These are phyloP conservation scores for Uromys caudimaculatus DNA, from an alignment of 2,797 vertebrate species.

Conservation along the genomic window DNA sequence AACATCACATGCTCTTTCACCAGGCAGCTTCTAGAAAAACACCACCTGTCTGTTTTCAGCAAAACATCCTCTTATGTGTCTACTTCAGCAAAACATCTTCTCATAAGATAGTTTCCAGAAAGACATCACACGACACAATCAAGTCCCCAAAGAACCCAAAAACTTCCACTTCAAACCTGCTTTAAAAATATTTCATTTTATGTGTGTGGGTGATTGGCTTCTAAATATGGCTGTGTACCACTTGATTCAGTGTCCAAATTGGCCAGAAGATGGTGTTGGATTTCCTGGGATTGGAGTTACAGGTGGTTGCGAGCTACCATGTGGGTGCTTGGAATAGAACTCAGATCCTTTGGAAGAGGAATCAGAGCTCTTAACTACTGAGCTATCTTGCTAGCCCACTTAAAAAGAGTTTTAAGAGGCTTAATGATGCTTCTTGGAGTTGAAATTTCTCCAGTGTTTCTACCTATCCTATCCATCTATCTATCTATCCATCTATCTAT, in stretches of 20 bases:
- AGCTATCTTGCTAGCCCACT: background rate
- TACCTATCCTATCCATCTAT: background rate
- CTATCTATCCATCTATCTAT: no score
- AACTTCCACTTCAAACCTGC: background rate
- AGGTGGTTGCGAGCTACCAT: background rate
- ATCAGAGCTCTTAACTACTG: background rate
- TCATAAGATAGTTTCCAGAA: no score
- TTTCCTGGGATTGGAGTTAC: background rate
- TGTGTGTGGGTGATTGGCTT: background rate
- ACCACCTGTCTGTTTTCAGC: no score
- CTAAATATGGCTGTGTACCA: background rate
- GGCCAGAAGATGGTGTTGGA: background rate
- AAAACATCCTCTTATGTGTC: no score
- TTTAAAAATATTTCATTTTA: background rate
- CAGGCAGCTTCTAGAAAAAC: no score
- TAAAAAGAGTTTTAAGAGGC: conserved; percentile 24
- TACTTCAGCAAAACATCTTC: no score
- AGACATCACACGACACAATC: background rate
- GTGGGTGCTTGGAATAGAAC: background rate
- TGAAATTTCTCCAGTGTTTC: conserved; percentile 2
- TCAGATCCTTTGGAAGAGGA: background rate
- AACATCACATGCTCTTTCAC: no score
- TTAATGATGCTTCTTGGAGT: conserved; percentile 50
- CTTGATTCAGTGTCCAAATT: background rate
- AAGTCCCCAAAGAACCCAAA: background rate